Percentiles rank a stretch among this genome's conserved stretches.
These are phyloP conservation scores for Prionace glauca DNA, from an alignment of 2,797 vertebrate species.

Conservation along the genomic window DNA sequence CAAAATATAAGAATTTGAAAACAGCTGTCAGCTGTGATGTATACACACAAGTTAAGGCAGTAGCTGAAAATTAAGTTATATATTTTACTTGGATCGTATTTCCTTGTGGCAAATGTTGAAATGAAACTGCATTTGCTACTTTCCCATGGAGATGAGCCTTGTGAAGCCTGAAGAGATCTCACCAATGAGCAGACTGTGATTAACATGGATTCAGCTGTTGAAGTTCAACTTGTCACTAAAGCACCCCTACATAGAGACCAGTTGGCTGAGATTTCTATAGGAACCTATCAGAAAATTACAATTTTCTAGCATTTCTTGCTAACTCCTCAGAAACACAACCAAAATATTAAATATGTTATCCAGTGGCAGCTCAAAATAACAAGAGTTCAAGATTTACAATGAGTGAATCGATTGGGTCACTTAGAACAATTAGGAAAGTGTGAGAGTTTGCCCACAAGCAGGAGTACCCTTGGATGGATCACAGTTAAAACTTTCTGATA, in stretches of 20 bases:
- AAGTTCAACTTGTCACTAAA: background rate
- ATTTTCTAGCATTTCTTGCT: background rate
- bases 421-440: conserved; percentile 2
- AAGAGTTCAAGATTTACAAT: background rate
- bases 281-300: background rate
- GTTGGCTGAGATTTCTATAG: background rate
- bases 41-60: background rate
- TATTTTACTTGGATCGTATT: background rate
- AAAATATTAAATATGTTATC: background rate
- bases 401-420: background rate
- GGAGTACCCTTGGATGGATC: conserved; percentile 34
- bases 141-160: background rate
- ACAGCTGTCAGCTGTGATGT: background rate
- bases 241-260: background rate
- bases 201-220: background rate
- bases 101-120: background rate
- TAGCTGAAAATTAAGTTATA: background rate
- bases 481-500: background rate
- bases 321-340: background rate
- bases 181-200: background rate
- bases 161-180: background rate
- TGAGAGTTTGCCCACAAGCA: background rate
- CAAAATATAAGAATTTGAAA: background rate
- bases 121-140: background rate
- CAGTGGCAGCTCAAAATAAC: background rate